Percentiles rank a stretch among this genome's conserved stretches.
Evolutionary conservation across 2,113 vertebrate species (phyloP).

Genomic region (Cyprichromis sp.): DNA sequence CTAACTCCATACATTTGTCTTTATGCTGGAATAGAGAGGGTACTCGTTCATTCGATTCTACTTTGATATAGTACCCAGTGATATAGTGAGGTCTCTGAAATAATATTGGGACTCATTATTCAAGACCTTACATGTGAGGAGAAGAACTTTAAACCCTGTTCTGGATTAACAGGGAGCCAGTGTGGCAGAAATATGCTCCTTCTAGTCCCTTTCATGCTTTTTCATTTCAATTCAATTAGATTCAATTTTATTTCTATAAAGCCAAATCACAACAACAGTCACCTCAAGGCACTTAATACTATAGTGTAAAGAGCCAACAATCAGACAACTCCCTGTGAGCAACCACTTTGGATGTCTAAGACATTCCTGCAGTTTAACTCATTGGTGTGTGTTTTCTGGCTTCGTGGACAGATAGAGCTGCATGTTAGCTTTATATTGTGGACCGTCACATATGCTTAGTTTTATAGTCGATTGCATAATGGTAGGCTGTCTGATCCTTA

Average conservation of each 20-base stretch:
- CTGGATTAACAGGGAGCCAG: neutral
- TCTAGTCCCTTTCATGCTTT: neutral
- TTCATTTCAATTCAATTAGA: neutral
- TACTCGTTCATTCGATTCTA: neutral
- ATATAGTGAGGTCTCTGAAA: neutral
- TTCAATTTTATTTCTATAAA: neutral
- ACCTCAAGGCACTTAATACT: neutral
- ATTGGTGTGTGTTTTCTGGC: too few species aligned
- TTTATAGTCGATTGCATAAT: too few species aligned
- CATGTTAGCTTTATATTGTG: too few species aligned
- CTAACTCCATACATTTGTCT: neutral
- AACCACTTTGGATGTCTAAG: too few species aligned
- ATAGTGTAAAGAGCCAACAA: neutral
- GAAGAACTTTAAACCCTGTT: neutral
- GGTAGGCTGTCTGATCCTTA: too few species aligned
- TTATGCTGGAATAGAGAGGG: neutral
- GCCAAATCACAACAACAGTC: neutral
- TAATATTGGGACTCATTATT: neutral
- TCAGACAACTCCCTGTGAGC: neutral
- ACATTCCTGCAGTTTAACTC: too few species aligned
- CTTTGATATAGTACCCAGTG: neutral
- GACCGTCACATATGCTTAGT: too few species aligned
- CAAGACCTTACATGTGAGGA: neutral
- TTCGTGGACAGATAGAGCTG: too few species aligned
- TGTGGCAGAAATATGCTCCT: neutral